These are phyloP conservation scores for Nilaparvata lugens DNA, from an alignment of 1,140 invertebrate species.

Conservation along the genomic window DNA sequence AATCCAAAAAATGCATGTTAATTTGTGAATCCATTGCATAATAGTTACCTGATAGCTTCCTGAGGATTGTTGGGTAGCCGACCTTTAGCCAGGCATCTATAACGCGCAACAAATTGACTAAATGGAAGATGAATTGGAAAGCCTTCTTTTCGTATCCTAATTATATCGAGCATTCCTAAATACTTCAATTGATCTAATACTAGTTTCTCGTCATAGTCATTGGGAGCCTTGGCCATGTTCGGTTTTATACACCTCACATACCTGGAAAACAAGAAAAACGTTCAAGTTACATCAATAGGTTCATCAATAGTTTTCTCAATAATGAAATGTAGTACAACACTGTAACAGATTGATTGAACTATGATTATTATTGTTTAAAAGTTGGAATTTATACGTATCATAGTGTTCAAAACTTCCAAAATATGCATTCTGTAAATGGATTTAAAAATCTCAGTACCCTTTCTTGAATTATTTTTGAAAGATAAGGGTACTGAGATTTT, in stretches of 20 bases:
- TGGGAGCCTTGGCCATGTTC: conserved; percentile 76
- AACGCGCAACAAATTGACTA: conserved; percentile 67
- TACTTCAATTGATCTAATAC: conserved; percentile 87
- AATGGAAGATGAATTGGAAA: conserved; percentile 82
- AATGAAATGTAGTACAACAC: too few relatives aligned
- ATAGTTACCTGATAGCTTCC: conserved; percentile 43
- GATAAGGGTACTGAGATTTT: too few relatives aligned
- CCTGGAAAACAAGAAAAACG: conserved; percentile 40
- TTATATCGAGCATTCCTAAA: conserved; percentile 93
- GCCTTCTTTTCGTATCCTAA: conserved; percentile 85
- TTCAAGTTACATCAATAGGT: not conserved
- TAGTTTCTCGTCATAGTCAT: conserved; percentile 71
- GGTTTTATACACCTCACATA: conserved; percentile 94
- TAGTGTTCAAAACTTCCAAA: too few relatives aligned
- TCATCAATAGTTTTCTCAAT: too few relatives aligned
- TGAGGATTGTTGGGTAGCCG: conserved; percentile 34
- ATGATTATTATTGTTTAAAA: conserved; percentile 12
- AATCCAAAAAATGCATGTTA: too few relatives aligned
- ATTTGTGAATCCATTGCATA: too few relatives aligned
- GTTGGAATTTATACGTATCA: not conserved
- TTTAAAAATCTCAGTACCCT: too few relatives aligned
- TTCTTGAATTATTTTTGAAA: too few relatives aligned
- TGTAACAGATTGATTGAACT: too few relatives aligned
- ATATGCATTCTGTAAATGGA: too few relatives aligned
- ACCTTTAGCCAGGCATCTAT: conserved; percentile 54